Evolutionary conservation across 2,888 invertebrate genomes (phyloP), one percentile per base, ranked within the genome.

Genomic region (Alentia gelatinosa): DNA sequence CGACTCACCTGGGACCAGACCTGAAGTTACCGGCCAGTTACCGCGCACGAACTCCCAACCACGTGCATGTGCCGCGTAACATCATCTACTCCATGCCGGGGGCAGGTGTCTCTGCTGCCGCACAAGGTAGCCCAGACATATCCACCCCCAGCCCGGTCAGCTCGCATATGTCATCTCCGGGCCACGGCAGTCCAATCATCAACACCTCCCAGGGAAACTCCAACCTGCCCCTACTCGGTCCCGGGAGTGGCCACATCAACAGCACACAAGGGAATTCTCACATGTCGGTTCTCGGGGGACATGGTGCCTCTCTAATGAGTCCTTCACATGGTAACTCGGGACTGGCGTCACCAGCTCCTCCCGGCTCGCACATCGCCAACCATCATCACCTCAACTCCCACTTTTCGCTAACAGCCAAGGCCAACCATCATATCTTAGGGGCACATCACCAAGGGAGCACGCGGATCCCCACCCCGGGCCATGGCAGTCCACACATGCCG

Each of bases 11-110:
- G 47, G 86, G 86, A 12, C 86, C 86, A 0, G 86, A 86, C 47
- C 86, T 86, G 26, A 86, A 86, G 30, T 47, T 86, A n/a, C 79
- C 79, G 1, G 35, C 39, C n/a, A 86, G 47, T 50, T 47, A 47
- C 19, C 86, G 86, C 35, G 86, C 86, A 1, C 42, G 86, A 3
- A 86, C 30, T 0, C 23, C n/a, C 37, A 79, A 35, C 35, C 35
- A 79, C 39, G 37, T 37, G 35, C 79, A 79, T n/a, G 79, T 79
- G 79, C 79, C 79, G 12, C 79, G 79, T 19, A 79, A 79, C 79
- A 79, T 79, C 39, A 79, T 79, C 79, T 79, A 37, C 79, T 86
- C 86, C 47, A 86, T 86, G 86, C 47, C 86, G 0, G 86, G 86
- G 1, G 50, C 42, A 12, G 47, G 47, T 47, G 33, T 50, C 30